Conservation (phyloP, 2,797 vertebrate species). For the Balearica regulorum region DNA sequence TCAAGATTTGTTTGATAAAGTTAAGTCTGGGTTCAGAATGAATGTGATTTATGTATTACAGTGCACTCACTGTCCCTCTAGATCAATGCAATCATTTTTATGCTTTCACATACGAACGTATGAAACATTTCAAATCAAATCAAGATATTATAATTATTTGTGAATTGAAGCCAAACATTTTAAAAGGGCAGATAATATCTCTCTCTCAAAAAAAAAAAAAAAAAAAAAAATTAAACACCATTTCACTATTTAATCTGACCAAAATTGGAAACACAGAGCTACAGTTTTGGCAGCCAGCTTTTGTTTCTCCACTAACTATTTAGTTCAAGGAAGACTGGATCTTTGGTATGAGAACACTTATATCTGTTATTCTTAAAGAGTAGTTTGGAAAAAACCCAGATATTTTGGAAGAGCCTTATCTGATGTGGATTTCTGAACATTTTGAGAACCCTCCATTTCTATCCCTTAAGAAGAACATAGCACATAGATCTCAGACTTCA, state of each 20-base stretch:
- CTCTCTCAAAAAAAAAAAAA: neutral
- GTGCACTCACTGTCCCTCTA: neutral
- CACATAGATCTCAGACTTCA: neutral
- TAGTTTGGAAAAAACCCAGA: neutral
- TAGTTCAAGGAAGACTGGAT: neutral
- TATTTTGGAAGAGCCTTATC: neutral
- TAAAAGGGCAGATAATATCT: neutral
- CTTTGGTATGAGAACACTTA: neutral
- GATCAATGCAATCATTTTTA: neutral
- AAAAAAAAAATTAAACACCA: neutral
- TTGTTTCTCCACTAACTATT: neutral
- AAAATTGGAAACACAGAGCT: neutral
- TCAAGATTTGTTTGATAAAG: slow-evolving; percentile 8
- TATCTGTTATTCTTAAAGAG: neutral
- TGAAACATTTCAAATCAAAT: neutral
- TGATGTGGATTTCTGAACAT: neutral
- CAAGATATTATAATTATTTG: neutral
- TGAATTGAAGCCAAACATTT: neutral
- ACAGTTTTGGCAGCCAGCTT: neutral
- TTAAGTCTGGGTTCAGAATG: neutral
- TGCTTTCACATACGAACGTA: neutral
- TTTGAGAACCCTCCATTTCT: neutral
- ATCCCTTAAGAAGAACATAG: neutral
- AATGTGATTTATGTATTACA: neutral
- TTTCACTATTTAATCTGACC: neutral